Percentiles rank a stretch among this genome's conserved stretches.
Evolutionary conservation across 2,888 invertebrate genomes (phyloP).

Genomic region (Lucinisca nassula): DNA sequence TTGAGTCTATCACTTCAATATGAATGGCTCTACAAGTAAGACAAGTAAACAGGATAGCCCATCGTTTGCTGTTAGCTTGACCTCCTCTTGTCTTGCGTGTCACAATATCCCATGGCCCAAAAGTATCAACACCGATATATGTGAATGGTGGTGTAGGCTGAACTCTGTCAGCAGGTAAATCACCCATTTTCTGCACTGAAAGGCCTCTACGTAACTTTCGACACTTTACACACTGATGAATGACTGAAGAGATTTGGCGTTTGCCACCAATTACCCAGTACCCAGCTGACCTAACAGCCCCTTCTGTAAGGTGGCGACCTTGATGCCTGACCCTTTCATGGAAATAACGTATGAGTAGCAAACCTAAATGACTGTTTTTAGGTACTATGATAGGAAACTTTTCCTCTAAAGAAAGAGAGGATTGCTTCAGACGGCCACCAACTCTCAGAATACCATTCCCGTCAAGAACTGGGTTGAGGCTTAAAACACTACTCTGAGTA

Average conservation of each 20-base stretch:
- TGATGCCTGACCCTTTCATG: slow-evolving; percentile 61
- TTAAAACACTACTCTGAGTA: slow-evolving; percentile 34
- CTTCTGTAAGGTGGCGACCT: slow-evolving; percentile 66
- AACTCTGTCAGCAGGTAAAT: slow-evolving; percentile 56
- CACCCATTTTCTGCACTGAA: slow-evolving; percentile 50
- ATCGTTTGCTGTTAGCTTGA: slow-evolving; percentile 52
- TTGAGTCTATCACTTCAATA: slow-evolving; percentile 60
- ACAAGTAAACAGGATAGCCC: slow-evolving; percentile 63
- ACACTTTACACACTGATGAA: slow-evolving; percentile 53
- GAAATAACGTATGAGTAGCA: slow-evolving; percentile 44
- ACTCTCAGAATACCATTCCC: slow-evolving; percentile 45
- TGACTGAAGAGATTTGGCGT: slow-evolving; percentile 33
- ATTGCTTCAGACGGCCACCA: slow-evolving; percentile 43
- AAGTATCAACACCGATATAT: slow-evolving; percentile 57
- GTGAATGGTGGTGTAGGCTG: slow-evolving; percentile 56
- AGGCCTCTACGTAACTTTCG: slow-evolving; percentile 38
- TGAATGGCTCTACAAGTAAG: slow-evolving; percentile 55
- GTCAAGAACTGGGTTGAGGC: slow-evolving; percentile 39
- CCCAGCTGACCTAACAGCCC: slow-evolving; percentile 56
- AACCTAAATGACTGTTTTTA: slow-evolving; percentile 34
- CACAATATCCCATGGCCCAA: slow-evolving; percentile 62
- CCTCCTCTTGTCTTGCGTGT: slow-evolving; percentile 50
- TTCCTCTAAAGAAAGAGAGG: neutral
- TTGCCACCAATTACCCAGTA: slow-evolving; percentile 62
- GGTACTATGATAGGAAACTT: slow-evolving; percentile 50